These are phyloP conservation scores for Gavia stellata DNA, from an alignment of 2,113 vertebrate genomes.

Conservation along the genomic window DNA sequence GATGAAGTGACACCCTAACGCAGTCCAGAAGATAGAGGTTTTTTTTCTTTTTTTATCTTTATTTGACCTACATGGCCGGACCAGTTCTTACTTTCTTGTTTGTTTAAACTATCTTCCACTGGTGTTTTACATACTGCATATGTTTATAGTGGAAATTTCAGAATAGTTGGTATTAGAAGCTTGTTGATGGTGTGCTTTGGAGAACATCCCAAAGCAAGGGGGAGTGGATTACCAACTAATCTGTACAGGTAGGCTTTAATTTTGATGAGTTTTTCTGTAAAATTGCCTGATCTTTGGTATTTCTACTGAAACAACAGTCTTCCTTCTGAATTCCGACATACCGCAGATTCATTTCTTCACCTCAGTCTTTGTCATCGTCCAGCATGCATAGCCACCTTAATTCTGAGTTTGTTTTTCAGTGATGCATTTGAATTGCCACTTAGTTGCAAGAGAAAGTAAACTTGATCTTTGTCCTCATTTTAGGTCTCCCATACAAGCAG, in stretches of 20 bases:
- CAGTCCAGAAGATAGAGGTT: constrained; percentile 79
- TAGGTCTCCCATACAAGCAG: constrained; percentile 38
- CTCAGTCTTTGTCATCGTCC: constrained; percentile 45
- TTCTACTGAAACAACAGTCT: constrained; percentile 62
- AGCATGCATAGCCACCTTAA: constrained; percentile 50
- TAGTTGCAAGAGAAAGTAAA: constrained; percentile 34
- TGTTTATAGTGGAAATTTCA: constrained; percentile 49
- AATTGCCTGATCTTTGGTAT: constrained; percentile 55
- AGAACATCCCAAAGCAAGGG: constrained; percentile 4
- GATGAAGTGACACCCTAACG: constrained; percentile 92
- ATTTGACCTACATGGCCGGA: constrained; percentile 92
- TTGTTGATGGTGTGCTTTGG: constrained; percentile 32
- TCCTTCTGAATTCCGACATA: constrained; percentile 65
- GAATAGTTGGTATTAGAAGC: constrained; percentile 57
- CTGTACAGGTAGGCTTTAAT: constrained; percentile 35
- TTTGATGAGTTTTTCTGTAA: constrained; percentile 51
- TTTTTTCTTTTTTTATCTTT: constrained; percentile 75
- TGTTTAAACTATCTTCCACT: constrained; percentile 85
- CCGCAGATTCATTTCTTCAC: constrained; percentile 48
- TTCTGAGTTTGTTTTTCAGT: constrained; percentile 17
- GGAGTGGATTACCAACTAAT: constrained; percentile 16
- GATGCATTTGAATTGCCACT: constrained; percentile 11
- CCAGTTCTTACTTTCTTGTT: constrained; percentile 84
- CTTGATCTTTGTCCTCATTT: constrained; percentile 23
- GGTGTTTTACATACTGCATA: constrained; percentile 74